A percentile compares a stretch with the other conserved stretches of the same genome.
Evolutionary conservation across 2,797 vertebrate genomes (phyloP).

Genomic region (Dermochelys coriacea): DNA sequence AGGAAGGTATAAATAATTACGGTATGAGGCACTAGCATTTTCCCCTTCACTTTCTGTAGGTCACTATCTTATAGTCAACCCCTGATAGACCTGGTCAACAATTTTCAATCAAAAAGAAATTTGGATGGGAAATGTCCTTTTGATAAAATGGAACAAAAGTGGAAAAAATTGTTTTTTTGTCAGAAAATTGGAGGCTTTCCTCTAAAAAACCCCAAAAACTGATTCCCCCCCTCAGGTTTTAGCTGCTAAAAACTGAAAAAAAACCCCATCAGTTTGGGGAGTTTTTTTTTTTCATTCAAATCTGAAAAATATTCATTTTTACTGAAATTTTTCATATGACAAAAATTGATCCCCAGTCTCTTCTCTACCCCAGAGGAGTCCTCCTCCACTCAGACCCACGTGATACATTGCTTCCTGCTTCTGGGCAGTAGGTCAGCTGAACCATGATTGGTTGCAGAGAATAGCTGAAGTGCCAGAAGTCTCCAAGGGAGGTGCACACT

Average conservation of each 20-base stretch:
- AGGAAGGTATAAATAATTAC: slow-evolving; percentile 30
- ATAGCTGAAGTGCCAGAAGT: background rate
- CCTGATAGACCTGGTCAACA: background rate
- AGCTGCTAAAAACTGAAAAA: too few relatives aligned
- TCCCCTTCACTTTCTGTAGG: background rate
- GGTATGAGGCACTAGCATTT: background rate
- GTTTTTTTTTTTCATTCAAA: too few relatives aligned
- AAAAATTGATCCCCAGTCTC: background rate
- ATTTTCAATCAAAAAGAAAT: too few relatives aligned
- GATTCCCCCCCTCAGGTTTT: too few relatives aligned
- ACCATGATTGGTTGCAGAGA: background rate
- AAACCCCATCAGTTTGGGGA: too few relatives aligned
- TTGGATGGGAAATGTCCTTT: background rate
- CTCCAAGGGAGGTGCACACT: background rate
- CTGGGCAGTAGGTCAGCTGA: background rate
- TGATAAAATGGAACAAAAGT: background rate
- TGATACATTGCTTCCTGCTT: background rate
- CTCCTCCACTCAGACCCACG: too few relatives aligned
- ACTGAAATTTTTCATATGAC: too few relatives aligned
- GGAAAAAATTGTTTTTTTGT: background rate
- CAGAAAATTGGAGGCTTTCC: too few relatives aligned
- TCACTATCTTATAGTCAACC: background rate
- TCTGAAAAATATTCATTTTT: too few relatives aligned
- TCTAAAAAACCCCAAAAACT: too few relatives aligned
- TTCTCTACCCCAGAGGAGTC: background rate